Evolutionary conservation across 1,140 invertebrate genomes (phyloP), one percentile per base, ranked within the genome.

Genomic region (Pemphigus obesinymphae): DNA sequence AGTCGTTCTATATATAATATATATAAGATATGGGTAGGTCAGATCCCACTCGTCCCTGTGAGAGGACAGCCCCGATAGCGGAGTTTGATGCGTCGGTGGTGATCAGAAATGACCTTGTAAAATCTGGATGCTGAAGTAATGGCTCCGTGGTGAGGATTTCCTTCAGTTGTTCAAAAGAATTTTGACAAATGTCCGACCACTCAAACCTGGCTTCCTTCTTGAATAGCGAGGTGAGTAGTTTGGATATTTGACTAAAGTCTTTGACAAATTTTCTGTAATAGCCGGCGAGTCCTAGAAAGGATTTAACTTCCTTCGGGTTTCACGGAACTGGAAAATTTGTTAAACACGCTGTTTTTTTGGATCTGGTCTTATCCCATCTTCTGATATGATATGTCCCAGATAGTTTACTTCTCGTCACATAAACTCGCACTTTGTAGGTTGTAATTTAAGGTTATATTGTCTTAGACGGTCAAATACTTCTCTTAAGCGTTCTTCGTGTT

Each of bases 91-190:
- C 88, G n/a, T 90, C 89, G 40, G 90, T 90, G 83, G 88, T 90
- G 40, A 90, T 89, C 88, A 89, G 90, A 86, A 88, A 86, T 82
- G 66, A 81, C 85, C 86, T 85, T 20, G 7, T 29, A 29, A 87
- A 86, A 82, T 87, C 85, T 2, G 85, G 87, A 61, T 86, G 86
- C 84, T 85, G 50, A 23, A 55, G n/a, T 1, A 55, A 23, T 11
- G 50, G 50, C 3, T 23, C 2, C 0, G 7, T 23, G 3, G 8
- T 23, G 3, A 55, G 8, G 5, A 23, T 8, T 20, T 10, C 10
- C 23, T 55, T 55, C 8, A 55, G 8, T 26, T 10, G 10, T 26
- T 23, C 20, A 8, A 55, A 55, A 23, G 50, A 23, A 2, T 55
- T 20, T 26, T 55, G 50, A 26, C 50, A 55, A 10, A 55, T 8